phyloP scores from a whole-genome alignment of 2,113 vertebrate species.

The Calonectris borealis region DNA sequence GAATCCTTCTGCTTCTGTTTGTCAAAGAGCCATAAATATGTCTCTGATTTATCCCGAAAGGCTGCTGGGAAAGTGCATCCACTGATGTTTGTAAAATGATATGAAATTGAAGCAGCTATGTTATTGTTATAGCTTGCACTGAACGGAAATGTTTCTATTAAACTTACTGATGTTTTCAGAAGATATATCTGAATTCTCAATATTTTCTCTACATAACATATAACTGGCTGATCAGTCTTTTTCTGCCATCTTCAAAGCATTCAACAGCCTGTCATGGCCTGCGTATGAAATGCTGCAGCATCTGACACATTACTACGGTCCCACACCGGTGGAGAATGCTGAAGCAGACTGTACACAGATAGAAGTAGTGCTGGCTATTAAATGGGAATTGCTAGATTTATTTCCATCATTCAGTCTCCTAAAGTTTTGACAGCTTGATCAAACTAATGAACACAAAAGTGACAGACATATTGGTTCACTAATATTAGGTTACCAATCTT shows the following conservation, averaged over 20 bases:
- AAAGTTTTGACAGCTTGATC: conserved; percentile 75
- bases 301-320: not conserved
- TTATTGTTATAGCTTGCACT: not conserved
- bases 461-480: conserved; percentile 70
- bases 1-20: not conserved
- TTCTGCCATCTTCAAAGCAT: not conserved
- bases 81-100: not conserved
- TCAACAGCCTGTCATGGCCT: not conserved
- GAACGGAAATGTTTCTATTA: not conserved
- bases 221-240: not conserved
- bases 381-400: conserved; percentile 43
- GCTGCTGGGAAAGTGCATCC: not conserved
- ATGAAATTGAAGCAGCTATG: not conserved
- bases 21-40: not conserved
- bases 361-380: conserved; percentile 28
- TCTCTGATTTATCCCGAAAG: not conserved
- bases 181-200: not conserved
- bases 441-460: conserved; percentile 73
- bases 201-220: not conserved
- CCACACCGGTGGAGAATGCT: not conserved
- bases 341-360: not conserved
- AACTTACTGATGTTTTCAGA: not conserved
- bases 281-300: not conserved
- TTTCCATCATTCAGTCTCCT: conserved; percentile 68
- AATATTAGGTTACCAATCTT: conserved; percentile 80